Evolutionary conservation across 2,797 vertebrate species (phyloP), one percentile per base, ranked within the genome.

Genomic region (Centropyge bicolor): DNA sequence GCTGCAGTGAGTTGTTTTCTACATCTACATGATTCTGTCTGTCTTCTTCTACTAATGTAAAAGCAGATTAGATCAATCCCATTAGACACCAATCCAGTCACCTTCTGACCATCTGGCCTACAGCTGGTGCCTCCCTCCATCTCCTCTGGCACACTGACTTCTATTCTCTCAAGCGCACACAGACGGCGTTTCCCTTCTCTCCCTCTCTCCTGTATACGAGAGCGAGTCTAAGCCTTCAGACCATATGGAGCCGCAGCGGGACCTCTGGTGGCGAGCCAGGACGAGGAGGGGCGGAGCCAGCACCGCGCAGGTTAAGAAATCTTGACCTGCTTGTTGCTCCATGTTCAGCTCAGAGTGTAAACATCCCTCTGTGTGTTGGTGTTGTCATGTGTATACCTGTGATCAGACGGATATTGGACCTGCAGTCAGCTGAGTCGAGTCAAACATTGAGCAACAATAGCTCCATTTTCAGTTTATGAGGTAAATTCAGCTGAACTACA

Each of bases 31-130:
- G 11, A 68, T 43, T 60, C 41, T 35, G 17, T 49, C 76, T 24
- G 48, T 73, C 22, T 56, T 51, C 52, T 61, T 70, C 69, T 76
- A 71, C 84, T 66, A 62, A 82, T 63, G 67, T 82, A 61, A 87
- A 90, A 89, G 85, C 65, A 87, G 90, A 91, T 93, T 93, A 91
- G 55, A 59, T 61, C 77, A 92, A 91, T 93, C 93, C 83, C 82
- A 91, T 93, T 93, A 93, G 57, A 84, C 43, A 62, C 51, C 75
- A 83, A 76, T 83, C 89, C 65, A 69, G 74, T 89, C 86, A 82
- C 87, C 89, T 76, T 78, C 78, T 86, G 83, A 86, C 89, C 92
- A 94, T 89, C 90, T 93, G 92, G 43, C 71, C 63, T 41, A 63
- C 64, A 70, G 76, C 86, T 67, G 72, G 27, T 27, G 20, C 17